Evolutionary conservation across 1,140 invertebrate genomes (phyloP), one percentile per base, ranked within the genome.

Genomic region (Heliconius congener): DNA sequence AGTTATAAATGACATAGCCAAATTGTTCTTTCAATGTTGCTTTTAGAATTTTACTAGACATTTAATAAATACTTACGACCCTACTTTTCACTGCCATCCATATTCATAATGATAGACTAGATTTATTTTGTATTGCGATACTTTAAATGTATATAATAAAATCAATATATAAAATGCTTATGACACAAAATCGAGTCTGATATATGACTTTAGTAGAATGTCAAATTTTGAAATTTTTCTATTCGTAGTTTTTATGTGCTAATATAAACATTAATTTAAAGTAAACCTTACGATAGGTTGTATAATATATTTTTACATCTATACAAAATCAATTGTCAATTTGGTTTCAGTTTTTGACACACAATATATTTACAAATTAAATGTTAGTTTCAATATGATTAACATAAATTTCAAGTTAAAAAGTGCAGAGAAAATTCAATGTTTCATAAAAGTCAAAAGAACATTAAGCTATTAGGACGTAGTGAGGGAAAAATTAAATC

Each of bases 401-500:
- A 80, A 73, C 34, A 66, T 19, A 57, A 76, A 42, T 30, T 71
- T 9, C 27, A 76, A 70, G 23, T 46, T 37, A 39, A 76, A 71
- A 42, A 18, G 37, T 46, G 23, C n/a, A 66, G 46, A 80, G 5
- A 50, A 34, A 84, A 83, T 73, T 76, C 82, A 74, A 78, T 83
- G 82, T 80, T 83, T 72, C 66, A 73, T 79, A 77, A 34, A 34
- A 76, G 30, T 9, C 66, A 66, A 73, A 80, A 80, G 60, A 80
- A 81, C 75, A 66, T 87, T 80, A 78, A 75, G 34, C 80, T 92
- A 66, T 70, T 84, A 66, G 74, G 85, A 60, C 87, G 92, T 57
- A 90, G 91, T 87, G 93, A 93, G 84, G 91, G 92, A n/a, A 92
- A 90, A 79, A 83, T 94, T 46, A 93, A 93, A 82, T 90, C 88